Evolutionary conservation across 2,888 invertebrate genomes (phyloP), one percentile per base, ranked within the genome.

Genomic region (Lasioglossum morio): DNA sequence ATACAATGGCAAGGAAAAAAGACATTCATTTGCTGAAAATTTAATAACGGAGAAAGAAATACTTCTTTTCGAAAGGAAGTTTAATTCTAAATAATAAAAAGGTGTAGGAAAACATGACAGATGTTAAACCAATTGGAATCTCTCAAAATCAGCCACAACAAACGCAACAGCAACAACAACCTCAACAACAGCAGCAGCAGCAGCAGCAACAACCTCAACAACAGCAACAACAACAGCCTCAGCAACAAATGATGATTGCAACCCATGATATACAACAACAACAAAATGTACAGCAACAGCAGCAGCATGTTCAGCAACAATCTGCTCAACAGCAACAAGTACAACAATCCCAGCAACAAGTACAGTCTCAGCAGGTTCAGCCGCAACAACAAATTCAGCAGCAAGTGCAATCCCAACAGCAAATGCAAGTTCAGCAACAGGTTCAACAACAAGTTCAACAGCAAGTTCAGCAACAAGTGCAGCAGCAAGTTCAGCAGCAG

Each of bases 311-410:
- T 88, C 94, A 94, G 57, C 90, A 94, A 77, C 70, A 77, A 77
- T 94, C 94, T 46, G 92, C 92, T 5, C 78, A 90, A 77, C 79
- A 86, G 53, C 94, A 91, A 72, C 91, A 86, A 30, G 90, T 90
- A 37, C 92, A 92, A 30, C 94, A 93, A 66, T 89, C 92, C 27
- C 94, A 94, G 23, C 92, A 91, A 34, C 94, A 92, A 84, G 94
- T 95, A 69, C 95, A 95, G 74, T 95, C 95, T 63, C 93, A 92
- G 60, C 93, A 94, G 63, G 92, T 92, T 37, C 93, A 94, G 70
- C 91, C 96, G 95, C 92, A 92, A 66, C 93, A 93, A 72, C 92
- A 92, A 37, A 76, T 91, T 57, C 92, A 93, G 60, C 92, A 92
- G 7, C 89, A 89, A 63, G 89, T 91, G 27, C 93, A 90, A 37